phyloP scores from a whole-genome alignment of 2,888 invertebrate genomes.

The Dysmachus trigonus region DNA sequence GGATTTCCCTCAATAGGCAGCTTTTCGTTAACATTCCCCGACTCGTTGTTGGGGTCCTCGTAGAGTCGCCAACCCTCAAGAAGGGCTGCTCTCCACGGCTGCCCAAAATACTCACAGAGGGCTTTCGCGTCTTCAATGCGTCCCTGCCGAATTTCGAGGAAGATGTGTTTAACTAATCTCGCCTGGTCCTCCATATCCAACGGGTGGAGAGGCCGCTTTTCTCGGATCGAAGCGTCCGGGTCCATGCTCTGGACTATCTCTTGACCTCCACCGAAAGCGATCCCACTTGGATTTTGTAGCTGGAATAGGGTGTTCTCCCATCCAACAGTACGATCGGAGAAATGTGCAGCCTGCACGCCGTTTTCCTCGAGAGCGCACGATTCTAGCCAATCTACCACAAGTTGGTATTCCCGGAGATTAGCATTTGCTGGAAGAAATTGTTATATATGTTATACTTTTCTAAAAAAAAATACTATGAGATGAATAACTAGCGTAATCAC shows the following conservation, averaged over 20 bases:
- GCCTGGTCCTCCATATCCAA: slow-evolving; percentile 85
- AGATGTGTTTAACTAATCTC: slow-evolving; percentile 68
- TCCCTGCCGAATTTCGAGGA: slow-evolving; percentile 84
- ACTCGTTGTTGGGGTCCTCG: slow-evolving; percentile 83
- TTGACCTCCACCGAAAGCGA: slow-evolving; percentile 69
- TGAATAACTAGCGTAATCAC: no score
- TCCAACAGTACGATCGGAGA: slow-evolving; percentile 82
- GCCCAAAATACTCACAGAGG: slow-evolving; percentile 85
- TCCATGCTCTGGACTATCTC: slow-evolving; percentile 78
- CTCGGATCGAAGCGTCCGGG: slow-evolving; percentile 87
- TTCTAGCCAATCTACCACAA: slow-evolving; percentile 94
- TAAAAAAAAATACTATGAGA: not conserved
- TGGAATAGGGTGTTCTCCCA: slow-evolving; percentile 94
- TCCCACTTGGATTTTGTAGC: slow-evolving; percentile 67
- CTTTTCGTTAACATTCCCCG: slow-evolving; percentile 60
- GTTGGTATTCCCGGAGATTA: slow-evolving; percentile 75
- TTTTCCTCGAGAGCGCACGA: slow-evolving; percentile 74
- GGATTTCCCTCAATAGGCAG: slow-evolving; percentile 81
- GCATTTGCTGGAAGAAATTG: slow-evolving; percentile 63
- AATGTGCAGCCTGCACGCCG: slow-evolving; percentile 71
- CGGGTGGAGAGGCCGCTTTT: slow-evolving; percentile 82
- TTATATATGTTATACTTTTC: no score
- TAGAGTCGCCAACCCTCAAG: slow-evolving; percentile 90
- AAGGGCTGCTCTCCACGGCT: slow-evolving; percentile 90
- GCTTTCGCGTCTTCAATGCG: slow-evolving; percentile 85